Percentiles rank a stretch among this genome's conserved stretches.
phyloP scores from a whole-genome alignment of 2,113 vertebrate species.

The Chauna torquata region DNA sequence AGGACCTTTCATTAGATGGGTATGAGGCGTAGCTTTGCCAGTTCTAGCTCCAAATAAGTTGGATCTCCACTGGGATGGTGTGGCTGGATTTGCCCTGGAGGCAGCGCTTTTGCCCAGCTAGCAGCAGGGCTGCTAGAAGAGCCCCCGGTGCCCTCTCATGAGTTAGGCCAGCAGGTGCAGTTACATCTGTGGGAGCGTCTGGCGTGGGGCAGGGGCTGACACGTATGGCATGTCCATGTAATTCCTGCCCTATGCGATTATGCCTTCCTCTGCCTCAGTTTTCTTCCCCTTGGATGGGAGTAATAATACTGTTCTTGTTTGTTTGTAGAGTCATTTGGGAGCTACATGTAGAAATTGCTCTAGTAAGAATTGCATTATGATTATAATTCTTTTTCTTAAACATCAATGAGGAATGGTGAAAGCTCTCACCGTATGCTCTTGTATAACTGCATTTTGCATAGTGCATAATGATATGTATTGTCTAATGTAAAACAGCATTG shows the following conservation, averaged over 20 bases:
- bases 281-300: background rate
- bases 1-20: background rate
- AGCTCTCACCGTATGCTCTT: background rate
- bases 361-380: background rate
- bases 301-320: background rate
- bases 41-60: no score
- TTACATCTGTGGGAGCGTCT: background rate
- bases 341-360: background rate
- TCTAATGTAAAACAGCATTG: background rate
- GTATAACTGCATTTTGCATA: background rate
- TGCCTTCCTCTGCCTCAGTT: background rate
- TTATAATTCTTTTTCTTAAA: background rate
- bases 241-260: background rate
- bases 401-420: background rate
- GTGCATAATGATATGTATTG: background rate
- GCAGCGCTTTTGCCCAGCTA: background rate
- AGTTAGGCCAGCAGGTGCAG: background rate
- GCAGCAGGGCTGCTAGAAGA: background rate
- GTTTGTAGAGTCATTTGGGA: background rate
- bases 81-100: background rate
- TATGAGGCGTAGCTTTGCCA: background rate
- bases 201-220: background rate
- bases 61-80: background rate
- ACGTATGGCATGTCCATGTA: accelerated
- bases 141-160: background rate